Base-by-base conservation (phyloP, 2,113 vertebrate genomes). In the Hippocampus comes region DNA sequence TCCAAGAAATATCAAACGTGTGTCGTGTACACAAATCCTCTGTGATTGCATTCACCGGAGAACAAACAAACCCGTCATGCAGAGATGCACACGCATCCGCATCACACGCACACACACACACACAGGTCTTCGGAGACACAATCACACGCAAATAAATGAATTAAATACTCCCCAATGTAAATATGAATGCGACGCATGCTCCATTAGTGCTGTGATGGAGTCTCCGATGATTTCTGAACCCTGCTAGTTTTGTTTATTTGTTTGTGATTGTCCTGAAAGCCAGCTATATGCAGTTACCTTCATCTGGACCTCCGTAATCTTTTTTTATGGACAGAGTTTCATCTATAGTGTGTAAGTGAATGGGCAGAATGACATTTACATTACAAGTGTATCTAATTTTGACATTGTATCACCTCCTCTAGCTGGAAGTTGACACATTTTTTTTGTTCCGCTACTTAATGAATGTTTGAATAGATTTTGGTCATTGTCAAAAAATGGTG, bases 91-190 rank as follows among this genome's bases (percentile, higher is more conserved):
- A 63, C 9, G 48, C 21, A 51, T 61, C 42, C 68, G 38, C 64
- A 71, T 6, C 2, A 34, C 30, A 34, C 25, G 1, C 27, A 27
- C 27, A 0, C 30, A 30, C 30, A 30, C 30, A 61, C 46, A 42
- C n/a, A 18, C 25, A 9, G 53, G 49, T 77, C 76, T 80, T 70
- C 63, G 4, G 80, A 86, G 80, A 82, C 66, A 34, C 69, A 82
- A 81, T 81, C 83, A 87, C 68, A 71, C 55, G n/a, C 53, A 78
- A 82, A 81, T 67, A 76, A 80, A 72, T 12, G 77, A 83, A 82
- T 84, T 41, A 82, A 84, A 82, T 67, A 73, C 41, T 72, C 69
- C 68, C 78, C 73, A 71, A 77, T 81, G 79, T 79, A 76, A 79
- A 79, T 82, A 57, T 41, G 74, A 84, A 83, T 66, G 63, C 53